A percentile compares a stretch with the other conserved stretches of the same genome.
phyloP scores from a whole-genome alignment of 2,113 vertebrate species.

The Mus musculus region DNA sequence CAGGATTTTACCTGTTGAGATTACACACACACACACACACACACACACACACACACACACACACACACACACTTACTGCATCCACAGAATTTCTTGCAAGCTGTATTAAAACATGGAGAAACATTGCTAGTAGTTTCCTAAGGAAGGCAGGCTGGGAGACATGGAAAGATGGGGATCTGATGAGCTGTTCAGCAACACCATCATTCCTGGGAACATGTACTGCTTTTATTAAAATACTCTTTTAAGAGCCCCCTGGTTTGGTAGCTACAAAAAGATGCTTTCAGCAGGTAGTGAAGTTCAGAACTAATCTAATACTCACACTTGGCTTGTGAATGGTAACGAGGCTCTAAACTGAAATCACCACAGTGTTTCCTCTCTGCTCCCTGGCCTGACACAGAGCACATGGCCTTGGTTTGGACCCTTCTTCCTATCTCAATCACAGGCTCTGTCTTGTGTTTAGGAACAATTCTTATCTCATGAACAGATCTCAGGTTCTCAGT shows the following conservation, averaged over 20 bases:
- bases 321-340: background rate
- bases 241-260: background rate
- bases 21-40: background rate
- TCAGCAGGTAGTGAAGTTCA: background rate
- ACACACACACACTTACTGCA: background rate
- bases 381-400: too few species aligned
- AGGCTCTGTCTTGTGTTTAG: background rate
- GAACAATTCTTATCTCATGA: background rate
- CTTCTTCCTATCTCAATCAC: background rate
- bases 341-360: background rate
- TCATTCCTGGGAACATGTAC: background rate
- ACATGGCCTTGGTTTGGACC: background rate
- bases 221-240: conserved; percentile 35
- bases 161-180: background rate
- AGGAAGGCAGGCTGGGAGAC: background rate
- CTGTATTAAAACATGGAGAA: background rate
- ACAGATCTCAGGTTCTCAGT: background rate
- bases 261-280: background rate
- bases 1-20: background rate
- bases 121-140: background rate
- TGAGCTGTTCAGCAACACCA: background rate
- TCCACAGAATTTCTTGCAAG: background rate
- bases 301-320: background rate
- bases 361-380: background rate
- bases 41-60: background rate